These are phyloP conservation scores for Microtus oregoni DNA, from an alignment of 2,113 vertebrate genomes.

Conservation along the genomic window DNA sequence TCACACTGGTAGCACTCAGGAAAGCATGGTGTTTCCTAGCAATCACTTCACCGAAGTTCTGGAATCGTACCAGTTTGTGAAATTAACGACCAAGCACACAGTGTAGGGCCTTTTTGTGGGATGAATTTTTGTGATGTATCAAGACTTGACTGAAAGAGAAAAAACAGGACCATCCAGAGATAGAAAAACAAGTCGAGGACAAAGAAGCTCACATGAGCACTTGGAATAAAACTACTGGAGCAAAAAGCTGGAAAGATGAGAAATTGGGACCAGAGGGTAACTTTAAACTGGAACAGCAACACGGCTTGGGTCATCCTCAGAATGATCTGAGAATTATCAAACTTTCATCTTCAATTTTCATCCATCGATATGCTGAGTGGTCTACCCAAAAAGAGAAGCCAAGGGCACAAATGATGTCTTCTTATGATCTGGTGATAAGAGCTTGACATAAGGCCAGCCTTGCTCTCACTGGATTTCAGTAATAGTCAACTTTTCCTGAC, in stretches of 20 bases:
- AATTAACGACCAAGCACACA: not conserved
- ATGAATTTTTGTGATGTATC: not conserved
- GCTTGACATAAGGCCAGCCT: not conserved
- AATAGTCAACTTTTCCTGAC: not conserved
- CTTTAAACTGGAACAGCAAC: not conserved
- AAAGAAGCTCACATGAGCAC: not conserved
- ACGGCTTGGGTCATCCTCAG: not conserved
- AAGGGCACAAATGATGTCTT: not conserved
- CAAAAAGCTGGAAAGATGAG: not conserved
- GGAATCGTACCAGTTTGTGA: not conserved
- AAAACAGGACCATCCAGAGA: not conserved
- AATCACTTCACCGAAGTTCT: not conserved
- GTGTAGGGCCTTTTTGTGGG: not conserved
- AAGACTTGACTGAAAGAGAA: not conserved
- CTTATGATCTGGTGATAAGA: not conserved
- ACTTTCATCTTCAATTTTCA: not conserved
- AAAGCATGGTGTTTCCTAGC: not conserved
- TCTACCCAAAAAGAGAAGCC: conserved; percentile 12
- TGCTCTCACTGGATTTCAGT: not conserved
- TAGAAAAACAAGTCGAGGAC: not conserved
- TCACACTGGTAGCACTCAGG: not conserved
- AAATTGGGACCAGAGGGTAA: not conserved
- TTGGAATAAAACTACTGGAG: not conserved
- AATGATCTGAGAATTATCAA: not conserved
- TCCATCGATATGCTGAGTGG: not conserved